phyloP scores from a whole-genome alignment of 2,113 vertebrate species.

The Pachypanchax playfairii region DNA sequence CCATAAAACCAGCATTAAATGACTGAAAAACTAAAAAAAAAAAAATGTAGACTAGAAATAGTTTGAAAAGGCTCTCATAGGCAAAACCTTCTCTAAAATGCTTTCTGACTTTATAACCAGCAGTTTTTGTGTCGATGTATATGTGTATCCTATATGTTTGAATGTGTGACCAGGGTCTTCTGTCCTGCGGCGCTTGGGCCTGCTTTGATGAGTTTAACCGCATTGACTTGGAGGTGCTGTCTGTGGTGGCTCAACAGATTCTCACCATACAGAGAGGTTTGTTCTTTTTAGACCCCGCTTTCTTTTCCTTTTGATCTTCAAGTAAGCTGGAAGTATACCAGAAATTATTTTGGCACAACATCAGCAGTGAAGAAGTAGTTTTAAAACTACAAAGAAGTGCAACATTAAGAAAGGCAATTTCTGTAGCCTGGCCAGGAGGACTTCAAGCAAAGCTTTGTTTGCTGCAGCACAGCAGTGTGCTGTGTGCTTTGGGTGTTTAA shows the following conservation, averaged over 20 bases:
- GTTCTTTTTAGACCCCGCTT: conserved; percentile 4
- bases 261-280: conserved; percentile 94
- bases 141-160: too few species aligned
- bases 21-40: background rate
- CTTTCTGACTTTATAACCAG: too few species aligned
- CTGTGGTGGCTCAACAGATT: conserved; percentile 93
- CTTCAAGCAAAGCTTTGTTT: conserved; percentile 38
- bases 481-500: background rate
- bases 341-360: conserved; percentile 7
- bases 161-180: conserved; percentile 81
- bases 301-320: conserved; percentile 20
- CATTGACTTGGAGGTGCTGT: too few species aligned
- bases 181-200: conserved; percentile 91
- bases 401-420: conserved; percentile 21
- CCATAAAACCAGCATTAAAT: background rate
- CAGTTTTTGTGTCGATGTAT: too few species aligned
- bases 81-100: too few species aligned
- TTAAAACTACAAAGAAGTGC: conserved; percentile 30
- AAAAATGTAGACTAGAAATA: too few species aligned
- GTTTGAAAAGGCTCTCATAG: too few species aligned
- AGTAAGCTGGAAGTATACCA: conserved; percentile 14
- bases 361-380: conserved; percentile 3
- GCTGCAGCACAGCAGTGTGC: conserved; percentile 1
- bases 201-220: conserved; percentile 97
- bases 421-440: conserved; percentile 28